A percentile compares a stretch with the other conserved stretches of the same genome.
These are phyloP conservation scores for Chloebia gouldiae DNA, from an alignment of 2,113 vertebrate species.

Conservation along the genomic window DNA sequence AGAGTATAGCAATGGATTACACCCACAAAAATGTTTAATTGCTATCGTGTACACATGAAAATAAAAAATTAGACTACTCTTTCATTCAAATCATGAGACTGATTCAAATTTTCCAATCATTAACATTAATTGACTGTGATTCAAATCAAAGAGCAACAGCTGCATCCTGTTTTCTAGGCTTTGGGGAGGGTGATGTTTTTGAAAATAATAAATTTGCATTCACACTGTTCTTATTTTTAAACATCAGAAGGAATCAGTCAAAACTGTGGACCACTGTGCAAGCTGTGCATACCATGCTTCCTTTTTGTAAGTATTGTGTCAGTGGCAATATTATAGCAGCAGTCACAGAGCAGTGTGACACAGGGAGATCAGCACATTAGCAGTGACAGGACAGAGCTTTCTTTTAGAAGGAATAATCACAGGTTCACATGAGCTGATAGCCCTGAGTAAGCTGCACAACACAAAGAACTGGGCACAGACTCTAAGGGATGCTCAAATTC, in stretches of 20 bases:
- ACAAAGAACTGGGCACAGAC: neutral
- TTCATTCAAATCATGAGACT: neutral
- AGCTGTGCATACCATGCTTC: neutral
- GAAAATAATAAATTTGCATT: constrained; percentile 47
- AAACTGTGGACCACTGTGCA: neutral
- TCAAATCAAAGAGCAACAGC: constrained; percentile 34
- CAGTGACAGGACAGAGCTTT: neutral
- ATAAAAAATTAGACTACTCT: constrained; percentile 50
- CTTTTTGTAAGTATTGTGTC: neutral
- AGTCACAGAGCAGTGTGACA: neutral
- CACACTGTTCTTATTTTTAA: constrained; percentile 53
- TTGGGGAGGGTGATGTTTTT: constrained; percentile 3
- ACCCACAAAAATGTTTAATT: constrained; percentile 33
- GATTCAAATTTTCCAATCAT: constrained; percentile 25
- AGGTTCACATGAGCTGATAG: neutral
- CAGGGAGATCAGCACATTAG: neutral
- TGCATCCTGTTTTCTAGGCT: constrained; percentile 36
- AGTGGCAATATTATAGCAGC: neutral
- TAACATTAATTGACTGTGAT: constrained; percentile 2
- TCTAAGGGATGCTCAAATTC: neutral
- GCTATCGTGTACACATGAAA: constrained; percentile 54
- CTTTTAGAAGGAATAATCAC: neutral
- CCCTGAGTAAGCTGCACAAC: neutral
- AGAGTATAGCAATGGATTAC: neutral
- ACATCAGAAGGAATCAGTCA: constrained; percentile 32